phyloP scores from a whole-genome alignment of 53 echinoderm and acorn worm species.

The Crossaster papposus region DNA sequence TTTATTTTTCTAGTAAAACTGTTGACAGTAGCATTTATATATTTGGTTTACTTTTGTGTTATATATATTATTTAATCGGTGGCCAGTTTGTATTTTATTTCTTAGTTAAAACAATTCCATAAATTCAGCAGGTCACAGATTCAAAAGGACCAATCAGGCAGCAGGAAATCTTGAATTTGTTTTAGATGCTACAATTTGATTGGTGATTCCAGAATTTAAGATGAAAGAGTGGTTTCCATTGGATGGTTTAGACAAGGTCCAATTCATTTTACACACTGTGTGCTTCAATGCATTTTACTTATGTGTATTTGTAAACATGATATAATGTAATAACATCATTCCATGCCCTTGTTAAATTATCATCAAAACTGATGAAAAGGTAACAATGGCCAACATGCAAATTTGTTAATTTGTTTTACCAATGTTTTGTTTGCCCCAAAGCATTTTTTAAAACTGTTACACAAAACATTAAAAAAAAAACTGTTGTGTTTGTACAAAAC shows the following conservation, averaged over 20 bases:
- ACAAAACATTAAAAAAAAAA: neutral
- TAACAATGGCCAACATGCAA: too few species aligned
- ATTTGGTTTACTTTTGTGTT: conserved; percentile 30
- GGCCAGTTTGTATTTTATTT: conserved; percentile 3
- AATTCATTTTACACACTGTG: too few species aligned
- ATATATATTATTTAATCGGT: neutral
- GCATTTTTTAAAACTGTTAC: too few species aligned
- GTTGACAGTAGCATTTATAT: conserved; percentile 35
- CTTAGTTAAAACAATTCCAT: neutral
- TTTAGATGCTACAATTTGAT: neutral
- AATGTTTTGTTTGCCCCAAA: too few species aligned
- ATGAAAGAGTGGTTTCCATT: neutral
- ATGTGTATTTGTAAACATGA: too few species aligned
- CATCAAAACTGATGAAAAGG: too few species aligned
- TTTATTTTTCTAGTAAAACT: conserved; percentile 39
- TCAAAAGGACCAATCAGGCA: neutral
- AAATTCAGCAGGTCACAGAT: conserved; percentile 8
- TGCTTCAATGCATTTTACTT: too few species aligned
- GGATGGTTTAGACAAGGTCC: neutral
- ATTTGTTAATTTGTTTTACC: too few species aligned
- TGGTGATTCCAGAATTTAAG: neutral
- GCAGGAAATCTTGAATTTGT: neutral
- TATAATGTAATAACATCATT: too few species aligned
- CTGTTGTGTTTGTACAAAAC: neutral
- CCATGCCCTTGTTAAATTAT: too few species aligned